Evolutionary conservation across 1,140 invertebrate species (phyloP), one percentile per base, ranked within the genome.

Genomic region (Wiebesia pumilae): DNA sequence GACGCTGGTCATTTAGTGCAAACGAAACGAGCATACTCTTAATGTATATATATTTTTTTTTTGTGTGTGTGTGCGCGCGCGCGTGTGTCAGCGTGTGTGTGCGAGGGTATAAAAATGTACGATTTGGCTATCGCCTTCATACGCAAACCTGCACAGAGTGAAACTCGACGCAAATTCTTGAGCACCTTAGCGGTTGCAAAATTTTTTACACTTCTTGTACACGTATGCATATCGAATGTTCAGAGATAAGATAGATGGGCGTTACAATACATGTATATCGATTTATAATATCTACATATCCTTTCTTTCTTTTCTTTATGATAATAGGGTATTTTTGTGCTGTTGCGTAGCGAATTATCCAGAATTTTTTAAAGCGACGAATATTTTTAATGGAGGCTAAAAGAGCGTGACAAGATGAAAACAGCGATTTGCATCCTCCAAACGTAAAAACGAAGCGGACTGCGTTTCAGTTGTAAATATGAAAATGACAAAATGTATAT

Each of bases 401-500:
- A 43, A 27, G 10, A 43, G 58, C 30, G 81, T 54, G 47, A 75
- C 71, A 75, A 83, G 47, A 58, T 35, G 43, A 75, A 83, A 83
- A 75, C 47, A 54, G 40, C 69, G 38, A 83, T 83, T 83, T 83
- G 43, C 69, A 40, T 83, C 47, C 35, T 73, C 33, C 51, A 30
- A 58, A 75, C 30, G 69, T 54, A 73, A 75, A 75, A 47, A 82
- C 38, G 81, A 30, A 73, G 51, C 33, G 35, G 47, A 14, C 51
- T 38, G 67, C 43, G 19, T 83, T 73, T 83, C 43, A 82, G 81
- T 73, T 83, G 81, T 75, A 75, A 83, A 83, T 83, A 75, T 83
- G 43, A 83, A 83, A 83, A 83, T 75, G 71, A 75, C 69, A 83
- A 83, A 83, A 83, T 83, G 69, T 83, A 73, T 75, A 75, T 83